Evolutionary conservation across 2,113 vertebrate species (phyloP).

Genomic region (Ranitomeya imitator): DNA sequence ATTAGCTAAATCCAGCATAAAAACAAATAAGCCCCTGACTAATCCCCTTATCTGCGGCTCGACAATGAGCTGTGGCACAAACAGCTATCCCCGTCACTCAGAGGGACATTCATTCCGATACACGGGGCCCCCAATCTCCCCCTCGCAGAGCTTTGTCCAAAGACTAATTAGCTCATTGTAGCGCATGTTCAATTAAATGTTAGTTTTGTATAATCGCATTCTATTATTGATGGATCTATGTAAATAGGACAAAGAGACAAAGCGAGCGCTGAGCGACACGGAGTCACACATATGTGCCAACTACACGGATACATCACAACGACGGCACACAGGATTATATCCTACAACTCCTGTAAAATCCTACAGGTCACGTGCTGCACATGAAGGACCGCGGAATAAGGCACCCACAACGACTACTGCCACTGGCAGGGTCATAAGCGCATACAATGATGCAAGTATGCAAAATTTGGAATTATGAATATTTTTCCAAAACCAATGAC

Average conservation of each 20-base stretch:
- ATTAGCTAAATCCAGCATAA: constrained; percentile 36
- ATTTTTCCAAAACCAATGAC: too few relatives aligned
- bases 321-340: background rate
- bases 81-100: constrained; percentile 6
- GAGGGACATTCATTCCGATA: background rate
- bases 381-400: too few relatives aligned
- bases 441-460: too few relatives aligned
- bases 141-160: constrained; percentile 6
- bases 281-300: background rate
- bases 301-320: background rate
- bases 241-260: constrained; percentile 34
- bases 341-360: background rate
- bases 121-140: background rate
- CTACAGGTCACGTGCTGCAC: too few relatives aligned
- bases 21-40: constrained; percentile 26
- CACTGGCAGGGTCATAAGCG: too few relatives aligned
- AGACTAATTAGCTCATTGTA: constrained; percentile 24
- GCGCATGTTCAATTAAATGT: constrained; percentile 20
- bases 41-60: constrained; percentile 36
- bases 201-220: constrained; percentile 14
- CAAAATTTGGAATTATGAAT: too few relatives aligned
- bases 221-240: constrained; percentile 32
- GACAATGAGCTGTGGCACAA: constrained; percentile 23
- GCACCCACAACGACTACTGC: too few relatives aligned
- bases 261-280: background rate